phyloP scores from a whole-genome alignment of 2,797 vertebrate species.

The Coendou prehensilis region DNA sequence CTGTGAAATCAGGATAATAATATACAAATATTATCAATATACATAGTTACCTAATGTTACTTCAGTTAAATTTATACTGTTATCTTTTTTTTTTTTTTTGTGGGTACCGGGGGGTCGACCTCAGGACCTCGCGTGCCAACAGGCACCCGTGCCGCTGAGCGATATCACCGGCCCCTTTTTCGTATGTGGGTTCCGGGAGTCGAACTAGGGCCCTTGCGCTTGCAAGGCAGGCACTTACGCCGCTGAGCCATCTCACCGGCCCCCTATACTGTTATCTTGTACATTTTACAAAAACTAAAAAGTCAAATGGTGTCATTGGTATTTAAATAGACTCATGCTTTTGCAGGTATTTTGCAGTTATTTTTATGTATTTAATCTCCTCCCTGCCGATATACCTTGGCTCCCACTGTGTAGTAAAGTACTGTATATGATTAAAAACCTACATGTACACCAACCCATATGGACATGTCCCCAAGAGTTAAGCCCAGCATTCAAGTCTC shows the following conservation, averaged over 20 bases:
- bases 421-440: not conserved
- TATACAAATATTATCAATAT: slow-evolving; percentile 13
- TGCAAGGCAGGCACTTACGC: too few species aligned
- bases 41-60: not conserved
- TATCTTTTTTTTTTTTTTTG: too few species aligned
- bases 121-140: too few species aligned
- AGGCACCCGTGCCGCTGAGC: too few species aligned
- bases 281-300: slow-evolving; percentile 40
- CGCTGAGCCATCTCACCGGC: too few species aligned
- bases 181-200: too few species aligned
- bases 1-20: not conserved
- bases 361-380: slow-evolving; percentile 51
- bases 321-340: slow-evolving; percentile 46
- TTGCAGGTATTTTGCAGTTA: slow-evolving; percentile 15
- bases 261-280: not conserved
- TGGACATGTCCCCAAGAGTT: not conserved
- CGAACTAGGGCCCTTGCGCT: too few species aligned
- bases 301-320: not conserved
- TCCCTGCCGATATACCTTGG: not conserved
- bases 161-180: too few species aligned
- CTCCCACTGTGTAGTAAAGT: not conserved
- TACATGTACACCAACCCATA: not conserved
- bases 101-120: too few species aligned
- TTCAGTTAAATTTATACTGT: slow-evolving; percentile 39
- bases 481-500: not conserved